Conservation (phyloP, 2,797 vertebrate genomes). For the Sciurus vulgaris region DNA sequence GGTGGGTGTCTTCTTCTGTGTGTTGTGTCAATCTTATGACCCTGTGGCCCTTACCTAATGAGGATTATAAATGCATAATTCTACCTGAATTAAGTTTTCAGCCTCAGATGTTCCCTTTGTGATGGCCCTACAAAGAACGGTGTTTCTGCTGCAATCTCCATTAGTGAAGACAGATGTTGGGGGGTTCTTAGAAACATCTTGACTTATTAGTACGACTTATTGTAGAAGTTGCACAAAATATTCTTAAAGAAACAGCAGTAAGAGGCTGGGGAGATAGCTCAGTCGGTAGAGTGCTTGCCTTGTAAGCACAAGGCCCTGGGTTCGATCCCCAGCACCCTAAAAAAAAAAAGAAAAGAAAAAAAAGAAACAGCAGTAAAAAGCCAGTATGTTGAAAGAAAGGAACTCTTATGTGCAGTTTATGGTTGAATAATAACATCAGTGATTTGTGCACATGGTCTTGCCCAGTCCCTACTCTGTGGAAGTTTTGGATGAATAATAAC, state of each 20-base stretch:
- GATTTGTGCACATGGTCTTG: background rate
- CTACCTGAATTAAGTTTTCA: conserved; percentile 4
- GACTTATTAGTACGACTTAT: conserved; percentile 40
- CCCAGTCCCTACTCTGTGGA: background rate
- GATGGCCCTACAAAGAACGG: background rate
- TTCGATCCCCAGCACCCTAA: too few relatives aligned
- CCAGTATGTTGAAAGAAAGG: conserved; percentile 11
- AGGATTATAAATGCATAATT: conserved; percentile 50
- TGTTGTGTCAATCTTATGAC: conserved; percentile 10
- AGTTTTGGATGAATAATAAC: conserved; percentile 12
- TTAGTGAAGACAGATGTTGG: background rate
- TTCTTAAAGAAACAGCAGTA: conserved; percentile 24
- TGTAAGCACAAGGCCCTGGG: too few relatives aligned
- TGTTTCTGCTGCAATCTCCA: conserved; percentile 26
- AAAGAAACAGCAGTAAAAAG: conserved; percentile 49
- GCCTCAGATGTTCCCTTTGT: background rate
- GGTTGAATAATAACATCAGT: background rate
- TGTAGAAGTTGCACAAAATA: conserved; percentile 28
- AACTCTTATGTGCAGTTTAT: conserved; percentile 51
- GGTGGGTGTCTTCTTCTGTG: background rate
- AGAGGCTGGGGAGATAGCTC: too few relatives aligned
- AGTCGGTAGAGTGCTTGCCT: too few relatives aligned
- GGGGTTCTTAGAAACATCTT: conserved; percentile 54
- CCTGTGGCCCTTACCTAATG: background rate
- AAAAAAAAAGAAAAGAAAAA: background rate